These are phyloP conservation scores for Nowickia ferox DNA, from an alignment of 2,888 invertebrate species.

Conservation along the genomic window DNA sequence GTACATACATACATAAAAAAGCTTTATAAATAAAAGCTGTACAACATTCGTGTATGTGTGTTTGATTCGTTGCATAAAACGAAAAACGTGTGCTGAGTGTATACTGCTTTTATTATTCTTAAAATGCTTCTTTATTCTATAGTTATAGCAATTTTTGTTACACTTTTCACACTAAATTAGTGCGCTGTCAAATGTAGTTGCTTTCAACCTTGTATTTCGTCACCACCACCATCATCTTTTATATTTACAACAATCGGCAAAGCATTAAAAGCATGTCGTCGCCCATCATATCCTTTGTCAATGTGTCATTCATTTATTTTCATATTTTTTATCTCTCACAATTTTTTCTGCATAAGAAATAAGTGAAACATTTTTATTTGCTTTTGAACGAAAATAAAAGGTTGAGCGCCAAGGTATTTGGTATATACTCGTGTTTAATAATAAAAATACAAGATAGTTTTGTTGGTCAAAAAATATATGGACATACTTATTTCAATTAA, in stretches of 20 bases:
- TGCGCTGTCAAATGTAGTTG: constrained; percentile 63
- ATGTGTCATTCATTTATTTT: constrained; percentile 60
- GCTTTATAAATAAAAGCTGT: neutral
- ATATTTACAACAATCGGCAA: constrained; percentile 41
- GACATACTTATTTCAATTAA: too few relatives aligned
- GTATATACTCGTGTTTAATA: too few relatives aligned
- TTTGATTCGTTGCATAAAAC: neutral
- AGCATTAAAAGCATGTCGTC: constrained; percentile 59
- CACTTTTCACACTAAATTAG: constrained; percentile 68
- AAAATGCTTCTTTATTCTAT: constrained; percentile 23
- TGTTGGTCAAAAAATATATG: too few relatives aligned
- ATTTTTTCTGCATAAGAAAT: constrained; percentile 4
- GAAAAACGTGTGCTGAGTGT: neutral
- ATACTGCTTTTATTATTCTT: constrained; percentile 22
- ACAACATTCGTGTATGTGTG: neutral
- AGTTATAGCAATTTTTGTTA: constrained; percentile 41
- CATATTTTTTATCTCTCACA: constrained; percentile 29
- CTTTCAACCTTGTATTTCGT: constrained; percentile 39
- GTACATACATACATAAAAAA: neutral
- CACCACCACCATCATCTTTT: constrained; percentile 14
- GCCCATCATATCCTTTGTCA: constrained; percentile 64
- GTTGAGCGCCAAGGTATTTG: too few relatives aligned
- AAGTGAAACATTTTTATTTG: constrained; percentile 1
- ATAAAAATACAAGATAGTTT: too few relatives aligned
- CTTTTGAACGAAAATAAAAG: constrained; percentile 7